phyloP scores from a whole-genome alignment of 2,888 invertebrate genomes.

The Odontothrips loti region DNA sequence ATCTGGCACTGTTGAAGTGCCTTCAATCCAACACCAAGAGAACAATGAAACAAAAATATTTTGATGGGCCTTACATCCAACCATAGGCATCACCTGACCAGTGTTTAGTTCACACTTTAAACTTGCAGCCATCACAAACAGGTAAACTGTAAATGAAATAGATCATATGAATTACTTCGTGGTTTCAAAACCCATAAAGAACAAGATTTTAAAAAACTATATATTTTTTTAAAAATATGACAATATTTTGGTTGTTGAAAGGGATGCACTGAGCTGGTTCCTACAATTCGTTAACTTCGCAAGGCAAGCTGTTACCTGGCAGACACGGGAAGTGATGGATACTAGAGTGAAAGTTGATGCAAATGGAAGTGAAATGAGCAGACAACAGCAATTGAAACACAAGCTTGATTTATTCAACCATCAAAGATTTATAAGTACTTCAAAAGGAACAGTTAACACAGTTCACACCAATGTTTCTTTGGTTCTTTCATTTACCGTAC shows the following conservation, averaged over 20 bases:
- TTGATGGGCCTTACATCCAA: constrained; percentile 52
- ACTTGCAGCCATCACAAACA: constrained; percentile 1
- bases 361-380: background rate
- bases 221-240: background rate
- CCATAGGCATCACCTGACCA: constrained; percentile 53
- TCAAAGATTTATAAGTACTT: constrained; percentile 2
- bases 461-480: constrained; percentile 23
- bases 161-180: background rate
- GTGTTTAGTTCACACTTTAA: constrained; percentile 41
- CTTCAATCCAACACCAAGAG: too few species aligned
- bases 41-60: background rate
- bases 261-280: background rate
- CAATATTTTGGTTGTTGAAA: background rate
- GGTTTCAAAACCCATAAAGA: too few species aligned
- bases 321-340: too few species aligned
- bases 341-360: background rate
- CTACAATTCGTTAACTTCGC: background rate
- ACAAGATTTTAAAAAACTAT: too few species aligned
- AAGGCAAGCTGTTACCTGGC: too few species aligned
- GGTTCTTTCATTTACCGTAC: background rate
- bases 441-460: constrained; percentile 20
- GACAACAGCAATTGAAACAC: background rate
- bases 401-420: constrained; percentile 6
- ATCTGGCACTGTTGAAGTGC: too few species aligned
- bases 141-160: constrained; percentile 9